Conservation (phyloP, 2,113 vertebrate species). For the Catharus minimus region DNA sequence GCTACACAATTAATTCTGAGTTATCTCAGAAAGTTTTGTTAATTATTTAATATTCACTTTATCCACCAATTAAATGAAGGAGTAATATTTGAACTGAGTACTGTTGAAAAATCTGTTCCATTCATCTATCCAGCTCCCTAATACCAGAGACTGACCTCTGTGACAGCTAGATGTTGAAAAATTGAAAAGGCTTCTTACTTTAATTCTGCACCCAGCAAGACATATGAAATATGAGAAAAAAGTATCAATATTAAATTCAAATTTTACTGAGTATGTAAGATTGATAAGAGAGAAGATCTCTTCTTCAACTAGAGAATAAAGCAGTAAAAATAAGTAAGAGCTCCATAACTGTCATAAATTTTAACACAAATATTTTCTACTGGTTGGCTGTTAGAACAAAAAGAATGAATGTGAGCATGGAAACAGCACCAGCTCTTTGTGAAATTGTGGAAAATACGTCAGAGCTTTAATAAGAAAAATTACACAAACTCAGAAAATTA, state of each 20-base stretch:
- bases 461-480: neutral
- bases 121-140: neutral
- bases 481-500: neutral
- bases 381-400: neutral
- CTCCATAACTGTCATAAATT: neutral
- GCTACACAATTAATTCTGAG: neutral
- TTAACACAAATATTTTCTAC: neutral
- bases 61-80: neutral
- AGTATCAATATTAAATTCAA: neutral
- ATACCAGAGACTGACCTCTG: neutral
- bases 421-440: neutral
- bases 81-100: neutral
- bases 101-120: neutral
- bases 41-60: slow-evolving; percentile 23
- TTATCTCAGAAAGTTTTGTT: neutral
- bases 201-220: neutral
- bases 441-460: neutral
- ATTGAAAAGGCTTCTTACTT: neutral
- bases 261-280: neutral
- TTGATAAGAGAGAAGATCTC: neutral
- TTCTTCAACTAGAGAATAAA: neutral
- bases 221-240: neutral
- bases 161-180: neutral
- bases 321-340: neutral
- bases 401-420: neutral